phyloP scores from a whole-genome alignment of 2,888 invertebrate species.

The Carterocephalus palaemon region DNA sequence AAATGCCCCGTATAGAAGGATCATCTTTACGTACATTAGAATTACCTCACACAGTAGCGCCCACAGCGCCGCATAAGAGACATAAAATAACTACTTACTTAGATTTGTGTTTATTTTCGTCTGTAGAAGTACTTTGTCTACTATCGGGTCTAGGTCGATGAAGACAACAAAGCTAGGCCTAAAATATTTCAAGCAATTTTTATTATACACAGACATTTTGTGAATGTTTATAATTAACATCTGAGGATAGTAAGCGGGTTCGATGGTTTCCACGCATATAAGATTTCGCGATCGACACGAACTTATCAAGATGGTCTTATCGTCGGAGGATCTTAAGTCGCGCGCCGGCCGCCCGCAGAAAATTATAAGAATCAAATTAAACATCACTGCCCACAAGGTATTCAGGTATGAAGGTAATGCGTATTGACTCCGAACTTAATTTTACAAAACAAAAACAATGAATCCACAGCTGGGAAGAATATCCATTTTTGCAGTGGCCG shows the following conservation, averaged over 20 bases:
- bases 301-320: constrained; percentile 51
- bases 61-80: no score
- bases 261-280: constrained; percentile 55
- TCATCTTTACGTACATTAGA: no score
- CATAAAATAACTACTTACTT: no score
- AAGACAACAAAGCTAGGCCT: no score
- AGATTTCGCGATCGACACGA: constrained; percentile 57
- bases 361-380: constrained; percentile 47
- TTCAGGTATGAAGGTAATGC: constrained; percentile 38
- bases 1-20: no score
- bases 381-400: constrained; percentile 45
- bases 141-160: no score
- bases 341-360: constrained; percentile 35
- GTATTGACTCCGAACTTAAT: constrained; percentile 34
- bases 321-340: constrained; percentile 50
- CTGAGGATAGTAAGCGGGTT: constrained; percentile 27
- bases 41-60: no score
- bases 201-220: no score
- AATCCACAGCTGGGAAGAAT: neutral
- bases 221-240: constrained; percentile 20
- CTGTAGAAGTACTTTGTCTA: no score
- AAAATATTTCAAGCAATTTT: no score
- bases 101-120: no score
- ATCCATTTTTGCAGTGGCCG: neutral
- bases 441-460: constrained; percentile 30